Percentiles rank a stretch among this genome's conserved stretches.
These are phyloP conservation scores for Felis catus DNA, from an alignment of 2,113 vertebrate genomes.

Conservation along the genomic window DNA sequence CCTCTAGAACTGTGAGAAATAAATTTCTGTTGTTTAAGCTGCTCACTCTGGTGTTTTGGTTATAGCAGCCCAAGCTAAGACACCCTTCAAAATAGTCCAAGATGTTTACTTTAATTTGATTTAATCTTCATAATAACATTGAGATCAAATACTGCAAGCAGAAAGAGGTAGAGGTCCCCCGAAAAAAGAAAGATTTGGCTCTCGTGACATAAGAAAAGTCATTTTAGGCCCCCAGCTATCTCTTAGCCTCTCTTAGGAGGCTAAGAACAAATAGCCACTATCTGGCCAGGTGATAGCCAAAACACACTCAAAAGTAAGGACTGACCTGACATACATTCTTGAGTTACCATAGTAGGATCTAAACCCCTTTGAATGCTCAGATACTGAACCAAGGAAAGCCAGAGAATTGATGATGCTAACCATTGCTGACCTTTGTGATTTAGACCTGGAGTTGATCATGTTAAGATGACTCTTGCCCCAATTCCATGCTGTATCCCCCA, in stretches of 20 bases:
- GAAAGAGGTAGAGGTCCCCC: background rate
- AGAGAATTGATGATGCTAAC: background rate
- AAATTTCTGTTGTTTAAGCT: background rate
- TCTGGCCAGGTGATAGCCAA: background rate
- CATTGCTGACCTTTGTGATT: background rate
- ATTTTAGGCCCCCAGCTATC: background rate
- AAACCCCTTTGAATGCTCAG: background rate
- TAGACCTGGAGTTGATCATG: background rate
- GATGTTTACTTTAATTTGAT: background rate
- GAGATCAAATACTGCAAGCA: background rate
- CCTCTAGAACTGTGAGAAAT: background rate
- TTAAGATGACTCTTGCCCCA: background rate
- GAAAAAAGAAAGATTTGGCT: background rate
- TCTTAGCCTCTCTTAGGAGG: background rate
- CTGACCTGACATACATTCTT: background rate
- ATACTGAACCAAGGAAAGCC: background rate
- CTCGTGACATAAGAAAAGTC: background rate
- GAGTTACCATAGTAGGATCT: background rate
- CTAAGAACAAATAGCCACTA: background rate
- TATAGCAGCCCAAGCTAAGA: background rate
- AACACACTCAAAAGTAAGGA: background rate
- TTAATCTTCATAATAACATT: conserved; percentile 1
- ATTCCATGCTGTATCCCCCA: background rate
- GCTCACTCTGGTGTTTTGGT: background rate
- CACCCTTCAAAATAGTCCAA: background rate